Evolutionary conservation across 1,140 invertebrate species (phyloP).

Genomic region (Lamellibrachia luymesi): DNA sequence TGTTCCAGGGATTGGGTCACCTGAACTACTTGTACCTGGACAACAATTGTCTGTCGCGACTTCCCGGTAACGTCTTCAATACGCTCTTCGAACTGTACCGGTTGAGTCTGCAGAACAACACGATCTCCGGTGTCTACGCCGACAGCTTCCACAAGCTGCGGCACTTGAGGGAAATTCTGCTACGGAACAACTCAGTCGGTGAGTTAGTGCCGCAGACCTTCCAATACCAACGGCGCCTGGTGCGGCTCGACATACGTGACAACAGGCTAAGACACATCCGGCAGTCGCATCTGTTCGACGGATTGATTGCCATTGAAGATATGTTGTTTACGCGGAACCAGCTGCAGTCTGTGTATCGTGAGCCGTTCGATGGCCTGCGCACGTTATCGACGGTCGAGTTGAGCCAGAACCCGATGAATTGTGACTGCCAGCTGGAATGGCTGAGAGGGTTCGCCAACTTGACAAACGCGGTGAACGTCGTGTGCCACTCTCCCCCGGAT

Average conservation of each 20-base stretch:
- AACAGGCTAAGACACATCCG: neutral
- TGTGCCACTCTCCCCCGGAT: neutral
- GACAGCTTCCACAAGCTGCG: constrained; percentile 10
- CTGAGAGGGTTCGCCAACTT: constrained; percentile 12
- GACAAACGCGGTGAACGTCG: neutral
- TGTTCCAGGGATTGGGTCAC: constrained; percentile 6
- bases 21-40: constrained; percentile 11
- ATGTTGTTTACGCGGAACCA: neutral
- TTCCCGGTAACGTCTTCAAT: constrained; percentile 10
- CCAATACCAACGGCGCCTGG: constrained; percentile 31
- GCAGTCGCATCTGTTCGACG: neutral
- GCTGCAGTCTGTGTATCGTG: neutral
- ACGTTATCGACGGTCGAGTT: neutral
- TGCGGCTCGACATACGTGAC: neutral
- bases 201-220: constrained; percentile 73
- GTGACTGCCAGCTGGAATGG: constrained; percentile 8
- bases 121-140: neutral
- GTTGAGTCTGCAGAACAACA: constrained; percentile 9
- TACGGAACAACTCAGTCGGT: constrained; percentile 80
- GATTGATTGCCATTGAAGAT: neutral
- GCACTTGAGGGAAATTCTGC: constrained; percentile 72
- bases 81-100: neutral
- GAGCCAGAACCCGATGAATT: neutral
- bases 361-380: neutral
- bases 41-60: neutral